Base-by-base conservation (phyloP, 2,113 vertebrate genomes). In the Platysteira castanea region DNA sequence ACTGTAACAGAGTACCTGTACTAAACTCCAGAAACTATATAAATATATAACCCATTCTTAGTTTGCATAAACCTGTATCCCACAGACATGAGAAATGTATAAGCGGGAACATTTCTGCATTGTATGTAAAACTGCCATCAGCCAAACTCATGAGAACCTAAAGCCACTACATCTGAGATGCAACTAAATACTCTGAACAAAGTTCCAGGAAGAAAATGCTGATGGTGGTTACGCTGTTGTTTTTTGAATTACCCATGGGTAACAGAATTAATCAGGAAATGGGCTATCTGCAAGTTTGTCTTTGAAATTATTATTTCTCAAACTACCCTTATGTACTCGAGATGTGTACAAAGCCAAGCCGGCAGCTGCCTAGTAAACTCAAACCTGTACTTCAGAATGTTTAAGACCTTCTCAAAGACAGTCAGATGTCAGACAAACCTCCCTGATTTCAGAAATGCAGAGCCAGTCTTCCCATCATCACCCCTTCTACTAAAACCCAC, bases 41-140 rank as follows among this genome's bases (percentile, higher is more conserved):
- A 92, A 81, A 68, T 73, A 11, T 77, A 53, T 42, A 60, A 81
- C 71, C 60, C 39, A 14, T 89, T 95, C 82, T 94, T 79, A n/a
- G 69, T 89, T 71, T 91, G 59, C 50, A 87, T 85, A 87, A 74
- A 93, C 89, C 71, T 89, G 33, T 92, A 89, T 69, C 41, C 84
- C 64, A 68, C 13, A 82, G 52, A 89, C 35, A 92, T 8, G 33
- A 47, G 10, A 95, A 80, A 89, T 52, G 37, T n/a, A 89, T 82
- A 93, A 86, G 41, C 86, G 49, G 30, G 89, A 96, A 83, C 33
- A 84, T 11, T 69, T 89, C 35, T 23, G 16, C 16, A 52, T 7
- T 7, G 3, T 44, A 64, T 8, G 21, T 28, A 79, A 61, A 71
- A 74, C 8, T 56, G 44, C 30, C 21, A 71, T 39, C 30, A 42